Evolutionary conservation across 2,113 vertebrate species (phyloP).

Genomic region (Riparia riparia): DNA sequence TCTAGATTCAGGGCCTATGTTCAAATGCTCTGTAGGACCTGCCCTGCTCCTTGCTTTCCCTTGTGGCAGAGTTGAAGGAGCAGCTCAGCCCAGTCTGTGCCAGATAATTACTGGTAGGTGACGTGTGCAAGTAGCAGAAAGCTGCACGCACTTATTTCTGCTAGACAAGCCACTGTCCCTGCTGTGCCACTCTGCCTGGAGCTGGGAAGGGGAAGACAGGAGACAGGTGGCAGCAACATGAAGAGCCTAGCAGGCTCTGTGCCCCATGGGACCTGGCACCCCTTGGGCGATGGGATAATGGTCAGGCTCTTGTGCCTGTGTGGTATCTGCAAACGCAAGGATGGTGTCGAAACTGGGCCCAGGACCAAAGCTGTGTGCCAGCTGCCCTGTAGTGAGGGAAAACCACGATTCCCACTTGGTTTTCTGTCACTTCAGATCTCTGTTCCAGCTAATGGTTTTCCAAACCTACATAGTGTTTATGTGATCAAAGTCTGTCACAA

Average conservation of each 20-base stretch:
- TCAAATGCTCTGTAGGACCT: not conserved
- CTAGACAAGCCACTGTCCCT: not conserved
- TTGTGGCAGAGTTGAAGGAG: not conserved
- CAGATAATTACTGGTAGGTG: not conserved
- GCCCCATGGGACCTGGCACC: fast-evolving
- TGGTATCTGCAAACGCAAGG: fast-evolving
- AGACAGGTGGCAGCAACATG: fast-evolving
- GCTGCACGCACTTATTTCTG: not conserved
- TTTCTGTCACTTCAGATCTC: not conserved
- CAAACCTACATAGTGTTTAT: fast-evolving
- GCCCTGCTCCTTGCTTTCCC: not conserved
- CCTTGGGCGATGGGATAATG: fast-evolving
- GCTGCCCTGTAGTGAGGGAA: not conserved
- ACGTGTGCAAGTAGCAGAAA: not conserved
- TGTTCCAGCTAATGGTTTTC: not conserved
- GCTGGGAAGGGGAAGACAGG: not conserved
- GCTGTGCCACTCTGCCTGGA: not conserved
- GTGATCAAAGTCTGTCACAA: not conserved
- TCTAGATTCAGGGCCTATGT: fast-evolving
- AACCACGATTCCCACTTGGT: fast-evolving
- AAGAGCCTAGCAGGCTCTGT: not conserved
- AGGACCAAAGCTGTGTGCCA: not conserved
- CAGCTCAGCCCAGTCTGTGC: not conserved
- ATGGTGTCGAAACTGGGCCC: not conserved
- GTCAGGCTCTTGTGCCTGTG: fast-evolving